Conservation (phyloP, 2,888 invertebrate species). For the Megalurothrips usitatus region DNA sequence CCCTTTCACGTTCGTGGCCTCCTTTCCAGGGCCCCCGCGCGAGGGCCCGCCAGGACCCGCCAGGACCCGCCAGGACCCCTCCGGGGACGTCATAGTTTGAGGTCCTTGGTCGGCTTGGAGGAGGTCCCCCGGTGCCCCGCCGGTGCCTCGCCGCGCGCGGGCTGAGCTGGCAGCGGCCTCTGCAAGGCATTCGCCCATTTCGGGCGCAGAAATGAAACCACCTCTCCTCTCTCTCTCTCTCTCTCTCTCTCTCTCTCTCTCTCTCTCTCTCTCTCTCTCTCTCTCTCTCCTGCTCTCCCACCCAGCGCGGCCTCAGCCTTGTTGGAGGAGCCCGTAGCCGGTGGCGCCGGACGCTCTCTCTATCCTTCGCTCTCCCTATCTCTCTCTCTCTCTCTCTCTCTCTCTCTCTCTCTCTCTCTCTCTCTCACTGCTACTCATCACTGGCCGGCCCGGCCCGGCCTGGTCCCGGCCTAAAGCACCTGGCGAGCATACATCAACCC, state of each 20-base stretch:
- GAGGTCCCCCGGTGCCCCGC: background rate
- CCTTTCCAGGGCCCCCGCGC: too few species aligned
- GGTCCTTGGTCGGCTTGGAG: background rate
- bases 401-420: background rate
- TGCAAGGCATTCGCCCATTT: background rate
- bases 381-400: background rate
- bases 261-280: constrained; percentile 4
- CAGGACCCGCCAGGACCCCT: background rate
- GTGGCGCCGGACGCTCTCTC: too few species aligned
- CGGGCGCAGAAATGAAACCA: background rate
- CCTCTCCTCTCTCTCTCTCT: background rate
- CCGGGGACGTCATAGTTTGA: background rate
- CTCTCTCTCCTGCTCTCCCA: background rate
- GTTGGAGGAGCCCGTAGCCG: background rate
- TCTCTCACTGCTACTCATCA: background rate
- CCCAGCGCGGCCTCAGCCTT: too few species aligned
- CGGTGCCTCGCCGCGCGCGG: background rate
- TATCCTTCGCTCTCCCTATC: too few species aligned
- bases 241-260: background rate
- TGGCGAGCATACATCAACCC: background rate
- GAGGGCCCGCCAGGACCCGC: background rate
- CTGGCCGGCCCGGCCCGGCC: background rate
- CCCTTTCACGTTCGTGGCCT: too few species aligned
- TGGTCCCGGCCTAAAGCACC: background rate
- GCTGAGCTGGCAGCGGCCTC: background rate